phyloP scores from a whole-genome alignment of 2,113 vertebrate species.

The Fulmarus glacialis region DNA sequence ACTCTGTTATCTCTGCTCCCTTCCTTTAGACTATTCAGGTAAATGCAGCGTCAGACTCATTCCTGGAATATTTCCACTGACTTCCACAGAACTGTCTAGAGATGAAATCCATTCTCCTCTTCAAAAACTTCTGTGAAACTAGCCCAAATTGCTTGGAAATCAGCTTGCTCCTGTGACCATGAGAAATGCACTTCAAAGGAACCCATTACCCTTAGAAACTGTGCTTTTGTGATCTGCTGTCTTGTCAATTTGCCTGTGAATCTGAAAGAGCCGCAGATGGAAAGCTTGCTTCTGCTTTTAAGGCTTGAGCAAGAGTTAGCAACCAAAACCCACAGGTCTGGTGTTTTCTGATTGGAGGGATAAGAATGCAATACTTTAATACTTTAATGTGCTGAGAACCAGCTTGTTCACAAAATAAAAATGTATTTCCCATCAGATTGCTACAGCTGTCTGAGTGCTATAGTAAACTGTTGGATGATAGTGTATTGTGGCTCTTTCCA shows the following conservation, averaged over 20 bases:
- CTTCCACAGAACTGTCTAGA: conserved; percentile 1
- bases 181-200: conserved; percentile 50
- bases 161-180: conserved; percentile 21
- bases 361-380: background rate
- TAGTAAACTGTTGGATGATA: background rate
- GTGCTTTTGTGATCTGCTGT: conserved; percentile 19
- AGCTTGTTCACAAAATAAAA: background rate
- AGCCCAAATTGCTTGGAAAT: conserved; percentile 28
- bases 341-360: background rate
- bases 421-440: background rate
- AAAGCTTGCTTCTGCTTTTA: background rate
- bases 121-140: conserved; percentile 20
- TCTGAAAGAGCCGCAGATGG: background rate
- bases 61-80: conserved; percentile 3
- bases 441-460: background rate
- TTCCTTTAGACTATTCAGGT: background rate
- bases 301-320: background rate
- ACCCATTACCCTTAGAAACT: conserved; percentile 34
- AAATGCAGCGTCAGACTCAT: background rate
- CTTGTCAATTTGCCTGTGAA: conserved; percentile 14
- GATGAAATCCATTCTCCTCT: conserved; percentile 2
- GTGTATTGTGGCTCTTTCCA: background rate
- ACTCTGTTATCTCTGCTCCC: background rate
- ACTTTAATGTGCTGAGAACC: background rate
- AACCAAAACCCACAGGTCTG: background rate